Evolutionary conservation across 2,797 vertebrate genomes (phyloP), one percentile per base, ranked within the genome.

Genomic region (Peromyscus nudipes): DNA sequence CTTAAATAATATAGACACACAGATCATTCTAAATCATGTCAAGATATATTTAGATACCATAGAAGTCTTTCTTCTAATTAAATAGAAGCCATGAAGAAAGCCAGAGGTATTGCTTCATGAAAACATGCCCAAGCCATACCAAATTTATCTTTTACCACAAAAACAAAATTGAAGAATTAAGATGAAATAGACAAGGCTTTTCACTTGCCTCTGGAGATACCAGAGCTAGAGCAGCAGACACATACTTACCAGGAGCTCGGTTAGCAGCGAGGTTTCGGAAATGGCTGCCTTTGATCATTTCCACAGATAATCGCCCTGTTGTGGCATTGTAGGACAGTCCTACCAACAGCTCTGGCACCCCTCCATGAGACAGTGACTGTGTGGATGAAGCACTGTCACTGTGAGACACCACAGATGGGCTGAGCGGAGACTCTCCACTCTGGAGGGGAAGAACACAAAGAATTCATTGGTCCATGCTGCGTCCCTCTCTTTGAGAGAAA

Each of bases 271-370:
- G 99, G 98, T 99, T 99, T 96, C 99, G 99, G 99, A 99, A 99
- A 98, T 99, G 99, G 97, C 99, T 99, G 93, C 99, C 99, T 99
- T 99, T 99, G 98, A 99, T 99, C 98, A 99, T 98, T 99, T 99
- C 99, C 98, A 99, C 99, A 25, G 99, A 99, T 98, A 99, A 99
- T 94, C 99, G 99, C 73, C 99, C 99, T 0, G 99, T 99, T 86
- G 99, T 99, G 98, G 99, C 99, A 57, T 99, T 99, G 98, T 99
- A 99, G 29, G 99, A 98, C 95, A 99, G 98, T 8, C 99, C 99
- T 97, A 99, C 98, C 88, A 99, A 98, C 97, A 99, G 99, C 98
- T 99, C 99, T 49, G 99, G 99, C 97, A 99, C 98, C 62, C 99
- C 99, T 95, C 99, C 99, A 91, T 99, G 99, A 0, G 99, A 99